Conservation (phyloP, 1,140 invertebrate genomes). For the Drosophila sturtevanti region DNA sequence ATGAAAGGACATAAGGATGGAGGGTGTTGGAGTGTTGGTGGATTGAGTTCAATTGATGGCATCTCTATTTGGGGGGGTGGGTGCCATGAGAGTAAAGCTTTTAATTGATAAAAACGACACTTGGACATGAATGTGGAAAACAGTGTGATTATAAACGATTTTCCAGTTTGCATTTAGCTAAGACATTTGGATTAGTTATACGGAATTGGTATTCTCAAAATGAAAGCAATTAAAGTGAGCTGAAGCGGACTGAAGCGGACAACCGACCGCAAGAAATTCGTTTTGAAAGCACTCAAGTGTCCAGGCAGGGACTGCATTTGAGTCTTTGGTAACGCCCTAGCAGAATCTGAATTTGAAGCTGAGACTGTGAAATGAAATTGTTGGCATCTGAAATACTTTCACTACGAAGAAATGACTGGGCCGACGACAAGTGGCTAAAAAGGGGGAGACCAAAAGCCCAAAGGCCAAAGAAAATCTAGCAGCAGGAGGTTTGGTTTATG, state of each 20-base stretch:
- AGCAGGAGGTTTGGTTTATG: background rate
- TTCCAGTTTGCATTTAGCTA: conserved; percentile 10
- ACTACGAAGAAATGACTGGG: background rate
- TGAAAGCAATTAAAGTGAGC: conserved; percentile 15
- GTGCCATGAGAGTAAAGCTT: conserved; percentile 47
- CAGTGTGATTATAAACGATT: background rate
- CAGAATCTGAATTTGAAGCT: background rate
- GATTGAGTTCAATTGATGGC: conserved; percentile 32
- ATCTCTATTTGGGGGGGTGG: conserved; percentile 23
- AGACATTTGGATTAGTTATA: background rate
- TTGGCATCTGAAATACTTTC: conserved; percentile 9
- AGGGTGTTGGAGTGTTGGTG: no score
- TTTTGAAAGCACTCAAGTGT: background rate
- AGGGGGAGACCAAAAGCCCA: background rate
- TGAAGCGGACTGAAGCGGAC: background rate
- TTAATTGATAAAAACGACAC: conserved; percentile 51
- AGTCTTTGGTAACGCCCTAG: background rate
- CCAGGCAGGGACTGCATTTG: background rate
- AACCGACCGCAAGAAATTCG: background rate
- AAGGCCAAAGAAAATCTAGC: background rate
- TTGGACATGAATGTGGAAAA: background rate
- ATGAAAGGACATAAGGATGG: background rate
- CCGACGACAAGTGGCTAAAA: conserved; percentile 1
- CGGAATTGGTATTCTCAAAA: background rate
- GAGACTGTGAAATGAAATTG: background rate